Percentiles rank a stretch among this genome's conserved stretches.
Evolutionary conservation across 2,888 invertebrate genomes (phyloP).

Genomic region (Phalera bucephala): DNA sequence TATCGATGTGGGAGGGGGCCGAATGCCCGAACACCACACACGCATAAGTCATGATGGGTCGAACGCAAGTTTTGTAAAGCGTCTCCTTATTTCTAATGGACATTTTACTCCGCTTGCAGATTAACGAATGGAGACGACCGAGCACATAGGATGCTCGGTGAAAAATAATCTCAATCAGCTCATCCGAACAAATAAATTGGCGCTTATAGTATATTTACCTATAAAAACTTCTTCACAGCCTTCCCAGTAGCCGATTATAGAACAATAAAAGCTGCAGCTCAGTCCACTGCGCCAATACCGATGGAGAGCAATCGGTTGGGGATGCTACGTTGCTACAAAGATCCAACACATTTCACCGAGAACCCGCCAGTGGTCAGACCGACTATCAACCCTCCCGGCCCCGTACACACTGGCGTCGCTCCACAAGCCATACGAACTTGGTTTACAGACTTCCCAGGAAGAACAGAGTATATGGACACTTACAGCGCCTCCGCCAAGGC

Average conservation of each 20-base stretch:
- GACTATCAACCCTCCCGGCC: conserved; percentile 76
- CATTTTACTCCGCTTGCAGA: too few relatives aligned
- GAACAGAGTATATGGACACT: conserved; percentile 85
- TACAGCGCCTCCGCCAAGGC: conserved; percentile 84
- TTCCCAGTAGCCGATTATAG: conserved; percentile 80
- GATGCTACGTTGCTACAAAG: conserved; percentile 83
- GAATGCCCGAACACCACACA: too few relatives aligned
- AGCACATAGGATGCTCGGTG: too few relatives aligned
- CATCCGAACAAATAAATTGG: too few relatives aligned
- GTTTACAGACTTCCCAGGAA: conserved; percentile 81
- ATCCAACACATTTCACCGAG: conserved; percentile 82
- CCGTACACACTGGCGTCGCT: conserved; percentile 59
- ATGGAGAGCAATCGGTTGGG: conserved; percentile 81
- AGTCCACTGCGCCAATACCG: conserved; percentile 83
- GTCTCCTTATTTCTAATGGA: too few relatives aligned
- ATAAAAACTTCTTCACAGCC: conserved; percentile 46
- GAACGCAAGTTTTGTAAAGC: too few relatives aligned
- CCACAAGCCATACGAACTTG: conserved; percentile 79
- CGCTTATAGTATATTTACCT: too few relatives aligned
- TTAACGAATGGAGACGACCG: too few relatives aligned
- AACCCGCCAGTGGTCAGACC: conserved; percentile 80
- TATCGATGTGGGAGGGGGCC: too few relatives aligned
- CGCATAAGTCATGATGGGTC: too few relatives aligned
- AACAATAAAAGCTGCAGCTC: conserved; percentile 82
- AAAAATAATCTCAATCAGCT: too few relatives aligned